A percentile compares a stretch with the other conserved stretches of the same genome.
Evolutionary conservation across 2,797 vertebrate genomes (phyloP).

Genomic region (Numenius phaeopus): DNA sequence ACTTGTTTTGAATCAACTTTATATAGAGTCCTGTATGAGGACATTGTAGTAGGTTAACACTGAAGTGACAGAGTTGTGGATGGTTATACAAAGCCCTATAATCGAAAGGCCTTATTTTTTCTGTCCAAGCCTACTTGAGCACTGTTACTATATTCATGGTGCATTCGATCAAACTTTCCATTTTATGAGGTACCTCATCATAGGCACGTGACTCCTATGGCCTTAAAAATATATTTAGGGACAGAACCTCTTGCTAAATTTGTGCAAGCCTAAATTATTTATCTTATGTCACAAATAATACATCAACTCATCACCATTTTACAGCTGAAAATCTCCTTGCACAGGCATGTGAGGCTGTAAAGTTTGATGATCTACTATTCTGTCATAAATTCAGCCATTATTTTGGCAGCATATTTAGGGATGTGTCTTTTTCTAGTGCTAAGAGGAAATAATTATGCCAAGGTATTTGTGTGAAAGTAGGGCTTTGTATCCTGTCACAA

Average conservation of each 20-base stretch:
- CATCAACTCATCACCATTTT: constrained; percentile 55
- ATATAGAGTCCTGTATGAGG: not conserved
- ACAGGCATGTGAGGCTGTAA: not conserved
- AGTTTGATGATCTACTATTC: constrained; percentile 23
- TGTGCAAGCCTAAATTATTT: constrained; percentile 58
- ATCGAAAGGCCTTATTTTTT: not conserved
- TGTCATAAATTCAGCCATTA: not conserved
- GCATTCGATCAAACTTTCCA: not conserved
- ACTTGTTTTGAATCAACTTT: not conserved
- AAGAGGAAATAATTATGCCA: not conserved
- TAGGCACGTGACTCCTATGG: not conserved
- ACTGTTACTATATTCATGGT: not conserved
- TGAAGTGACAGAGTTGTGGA: not conserved
- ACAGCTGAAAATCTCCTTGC: constrained; percentile 1
- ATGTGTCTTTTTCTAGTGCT: not conserved
- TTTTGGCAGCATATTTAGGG: constrained; percentile 12
- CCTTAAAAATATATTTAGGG: constrained; percentile 57
- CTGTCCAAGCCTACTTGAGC: not conserved
- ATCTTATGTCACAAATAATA: constrained; percentile 63
- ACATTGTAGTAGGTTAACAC: not conserved
- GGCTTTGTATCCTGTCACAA: not conserved
- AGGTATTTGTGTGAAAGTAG: not conserved
- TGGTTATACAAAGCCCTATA: not conserved
- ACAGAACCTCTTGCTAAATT: constrained; percentile 51
- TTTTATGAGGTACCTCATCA: constrained; percentile 31